Evolutionary conservation across 1,140 invertebrate genomes (phyloP), one percentile per base, ranked within the genome.

Genomic region (Subanguina moxae): DNA sequence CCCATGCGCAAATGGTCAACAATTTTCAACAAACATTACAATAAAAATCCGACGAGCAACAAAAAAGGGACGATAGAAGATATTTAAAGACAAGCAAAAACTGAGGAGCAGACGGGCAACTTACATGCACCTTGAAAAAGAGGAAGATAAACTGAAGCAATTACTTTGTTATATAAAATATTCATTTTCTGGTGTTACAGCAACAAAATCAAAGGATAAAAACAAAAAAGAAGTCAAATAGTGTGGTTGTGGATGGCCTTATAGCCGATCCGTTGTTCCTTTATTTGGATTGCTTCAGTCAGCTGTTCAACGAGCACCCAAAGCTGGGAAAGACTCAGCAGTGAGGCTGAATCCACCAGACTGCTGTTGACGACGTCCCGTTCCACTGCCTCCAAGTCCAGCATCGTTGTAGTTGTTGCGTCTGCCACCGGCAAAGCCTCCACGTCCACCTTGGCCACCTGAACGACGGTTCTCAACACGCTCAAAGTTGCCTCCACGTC

Each of bases 231-330:
- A 19, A 25, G 48, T 19, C 23, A 52, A 25, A 25, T 7, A 52
- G 3, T n/a, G 32, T 38, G 11, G 32, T 5, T n/a, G 32, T 38
- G 11, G 32, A 38, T 38, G 32, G 32, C 11, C 32, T 38, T 38
- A 11, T 38, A 38, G 32, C 32, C n/a, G n/a, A n/a, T n/a, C n/a
- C n/a, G n/a, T n/a, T n/a, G n/a, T 38, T 38, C 32, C 3, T 7
- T 15, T 25, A 3, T 21, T 52, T 25, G n/a, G 43, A n/a, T 52
- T 52, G 48, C 48, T 52, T 19, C 15, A 21, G 48, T 15, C 48
- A 19, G 48, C 3, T 61, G 28, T 57, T 72, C 23, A 68, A 25
- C 68, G 66, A 25, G 71, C 68, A 65, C 72, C 71, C n/a, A 72
- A 48, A 25, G 70, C 70, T 15, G 70, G 70, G 63, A 72, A 72